phyloP scores from a whole-genome alignment of 2,797 vertebrate species.

The Nyctalus aviator region DNA sequence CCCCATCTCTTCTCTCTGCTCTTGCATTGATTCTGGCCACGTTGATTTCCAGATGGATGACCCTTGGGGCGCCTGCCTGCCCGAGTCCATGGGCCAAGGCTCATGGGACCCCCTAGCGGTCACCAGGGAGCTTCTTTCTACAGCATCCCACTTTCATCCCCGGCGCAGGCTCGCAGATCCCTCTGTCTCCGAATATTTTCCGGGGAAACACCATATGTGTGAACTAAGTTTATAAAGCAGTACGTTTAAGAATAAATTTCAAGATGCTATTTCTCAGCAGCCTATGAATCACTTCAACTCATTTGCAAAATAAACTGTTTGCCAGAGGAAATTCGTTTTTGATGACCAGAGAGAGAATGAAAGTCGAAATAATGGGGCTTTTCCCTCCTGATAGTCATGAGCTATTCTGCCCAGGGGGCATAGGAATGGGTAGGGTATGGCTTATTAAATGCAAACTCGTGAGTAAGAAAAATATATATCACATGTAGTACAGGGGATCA shows the following conservation, averaged over 20 bases:
- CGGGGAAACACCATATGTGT: slow-evolving; percentile 71
- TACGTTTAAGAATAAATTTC: slow-evolving; percentile 79
- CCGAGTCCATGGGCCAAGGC: not conserved
- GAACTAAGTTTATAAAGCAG: slow-evolving; percentile 80
- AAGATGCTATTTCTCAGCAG: slow-evolving; percentile 79
- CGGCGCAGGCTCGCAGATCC: not conserved
- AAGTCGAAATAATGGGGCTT: not conserved
- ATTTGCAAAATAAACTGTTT: slow-evolving; percentile 78
- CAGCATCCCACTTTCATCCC: not conserved
- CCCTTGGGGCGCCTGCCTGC: rapidly evolving
- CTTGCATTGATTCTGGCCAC: not conserved
- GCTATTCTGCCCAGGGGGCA: not conserved
- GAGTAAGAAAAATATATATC: slow-evolving; percentile 45
- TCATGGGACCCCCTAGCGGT: rapidly evolving
- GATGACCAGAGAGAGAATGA: slow-evolving; percentile 61
- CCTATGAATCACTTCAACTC: slow-evolving; percentile 76
- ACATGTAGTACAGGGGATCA: not conserved
- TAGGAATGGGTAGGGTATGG: not conserved
- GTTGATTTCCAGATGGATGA: not conserved
- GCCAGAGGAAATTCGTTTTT: slow-evolving; percentile 68
- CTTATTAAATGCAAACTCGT: not conserved
- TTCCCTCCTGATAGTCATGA: not conserved
- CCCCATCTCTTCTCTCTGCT: not conserved
- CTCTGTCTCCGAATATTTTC: slow-evolving; percentile 54
- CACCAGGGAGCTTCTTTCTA: not conserved